phyloP scores from a whole-genome alignment of 37 sponge, comb jelly and placozoan genomes.

The Cliona cf. orientalis region DNA sequence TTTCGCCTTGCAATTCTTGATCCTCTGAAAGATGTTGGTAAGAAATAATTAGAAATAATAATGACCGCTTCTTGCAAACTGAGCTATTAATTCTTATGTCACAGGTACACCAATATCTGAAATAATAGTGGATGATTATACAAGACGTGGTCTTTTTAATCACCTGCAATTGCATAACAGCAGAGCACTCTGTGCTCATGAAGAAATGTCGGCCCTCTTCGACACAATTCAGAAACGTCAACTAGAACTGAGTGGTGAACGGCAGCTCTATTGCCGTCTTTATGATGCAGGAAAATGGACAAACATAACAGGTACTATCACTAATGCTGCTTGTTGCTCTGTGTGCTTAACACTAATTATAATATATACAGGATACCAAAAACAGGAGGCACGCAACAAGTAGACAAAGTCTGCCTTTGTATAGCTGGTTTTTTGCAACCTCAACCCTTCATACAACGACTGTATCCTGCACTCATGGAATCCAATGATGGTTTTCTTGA shows the following conservation, averaged over 20 bases:
- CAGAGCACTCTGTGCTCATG: neutral
- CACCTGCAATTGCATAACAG: neutral
- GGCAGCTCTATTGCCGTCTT: slow-evolving; percentile 5
- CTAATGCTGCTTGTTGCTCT: too few relatives aligned
- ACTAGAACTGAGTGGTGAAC: slow-evolving; percentile 1
- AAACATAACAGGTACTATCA: neutral
- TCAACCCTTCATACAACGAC: neutral
- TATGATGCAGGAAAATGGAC: slow-evolving; percentile 17
- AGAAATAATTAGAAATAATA: neutral
- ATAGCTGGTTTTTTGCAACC: slow-evolving; percentile 2
- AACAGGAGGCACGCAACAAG: neutral
- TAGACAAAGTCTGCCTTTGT: neutral
- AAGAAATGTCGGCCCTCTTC: slow-evolving; percentile 5
- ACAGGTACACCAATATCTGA: neutral
- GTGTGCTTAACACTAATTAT: neutral
- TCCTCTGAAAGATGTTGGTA: neutral
- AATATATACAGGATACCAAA: neutral
- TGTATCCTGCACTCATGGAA: neutral
- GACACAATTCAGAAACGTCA: slow-evolving; percentile 1
- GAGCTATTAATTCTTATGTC: neutral
- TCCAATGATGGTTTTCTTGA: slow-evolving; percentile 10
- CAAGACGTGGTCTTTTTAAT: slow-evolving; percentile 7
- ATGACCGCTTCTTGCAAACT: neutral
- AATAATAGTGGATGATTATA: slow-evolving; percentile 6
- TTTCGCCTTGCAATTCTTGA: neutral